Base-by-base conservation (phyloP, 2,888 invertebrate genomes). In the Mimas tiliae region DNA sequence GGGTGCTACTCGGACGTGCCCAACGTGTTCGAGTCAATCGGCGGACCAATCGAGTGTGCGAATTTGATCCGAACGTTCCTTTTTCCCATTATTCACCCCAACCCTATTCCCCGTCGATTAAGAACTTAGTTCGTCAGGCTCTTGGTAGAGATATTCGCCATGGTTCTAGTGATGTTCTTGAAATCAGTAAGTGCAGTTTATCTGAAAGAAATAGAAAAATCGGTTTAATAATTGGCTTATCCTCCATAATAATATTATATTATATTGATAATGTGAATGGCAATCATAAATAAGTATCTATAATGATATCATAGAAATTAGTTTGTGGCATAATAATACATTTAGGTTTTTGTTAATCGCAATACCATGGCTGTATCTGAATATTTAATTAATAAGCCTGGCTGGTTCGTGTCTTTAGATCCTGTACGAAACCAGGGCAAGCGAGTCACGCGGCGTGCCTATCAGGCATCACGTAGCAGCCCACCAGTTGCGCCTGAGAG, bases 41-140 rank as follows among this genome's bases (percentile, higher is more conserved):
- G 93, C 78, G 93, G 93, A 93, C 93, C 93, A 90, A 91, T 92
- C 77, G 89, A 91, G 87, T 93, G 91, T 86, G 89, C 83, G 79
- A 87, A 89, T 84, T 93, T 92, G 90, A 92, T 93, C 86, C 93
- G 90, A 84, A 86, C 93, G 91, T 91, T 90, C 76, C 90, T 92
- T 87, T 89, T 93, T 91, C 89, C 93, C 93, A 93, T 93, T 90
- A 91, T 93, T 93, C 87, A 91, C 87, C 86, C 86, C 86, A 82
- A 86, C 85, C 80, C 81, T 75, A 79, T 81, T 77, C 76, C 79
- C 83, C 83, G 77, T 78, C 80, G 75, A 73, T 78, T 72, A 79
- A 86, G 77, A 82, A 86, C 80, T 90, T 81, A 90, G 77, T 83
- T 78, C 75, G 67, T 73, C 72, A 80, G 75, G 75, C 73, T 82